phyloP scores from a whole-genome alignment of 2,113 vertebrate species.

The Orcinus orca region DNA sequence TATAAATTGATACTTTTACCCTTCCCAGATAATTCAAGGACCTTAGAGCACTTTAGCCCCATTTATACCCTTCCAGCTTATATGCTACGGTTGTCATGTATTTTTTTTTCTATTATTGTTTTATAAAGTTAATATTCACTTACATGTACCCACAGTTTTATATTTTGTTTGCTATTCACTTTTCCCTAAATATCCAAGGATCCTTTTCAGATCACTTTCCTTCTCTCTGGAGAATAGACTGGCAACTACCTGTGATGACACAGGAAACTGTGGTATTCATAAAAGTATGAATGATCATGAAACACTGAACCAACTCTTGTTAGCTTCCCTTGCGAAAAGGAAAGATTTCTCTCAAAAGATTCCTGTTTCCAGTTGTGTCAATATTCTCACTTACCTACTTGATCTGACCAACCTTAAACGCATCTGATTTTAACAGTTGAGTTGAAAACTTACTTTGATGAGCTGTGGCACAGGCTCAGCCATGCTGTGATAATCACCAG shows the following conservation, averaged over 20 bases:
- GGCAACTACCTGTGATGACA: neutral
- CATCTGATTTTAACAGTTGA: neutral
- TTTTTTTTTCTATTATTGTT: neutral
- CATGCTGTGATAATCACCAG: constrained; percentile 89
- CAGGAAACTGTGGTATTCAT: neutral
- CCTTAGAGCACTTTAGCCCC: neutral
- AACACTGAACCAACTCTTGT: neutral
- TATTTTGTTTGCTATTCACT: neutral
- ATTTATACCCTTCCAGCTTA: neutral
- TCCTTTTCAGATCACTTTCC: neutral
- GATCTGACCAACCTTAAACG: neutral
- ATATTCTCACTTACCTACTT: neutral
- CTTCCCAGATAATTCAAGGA: neutral
- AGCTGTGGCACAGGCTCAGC: constrained; percentile 90
- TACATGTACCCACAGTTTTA: neutral
- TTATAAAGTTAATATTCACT: neutral
- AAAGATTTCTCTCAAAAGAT: neutral
- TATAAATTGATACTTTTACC: neutral
- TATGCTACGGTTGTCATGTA: neutral
- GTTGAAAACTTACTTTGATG: constrained; percentile 88
- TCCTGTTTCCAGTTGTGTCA: neutral
- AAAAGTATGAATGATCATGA: neutral
- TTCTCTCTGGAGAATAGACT: neutral
- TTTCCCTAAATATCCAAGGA: neutral
- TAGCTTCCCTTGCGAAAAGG: neutral